phyloP scores from a whole-genome alignment of 1,140 invertebrate species.

The Platyscapa corneri region DNA sequence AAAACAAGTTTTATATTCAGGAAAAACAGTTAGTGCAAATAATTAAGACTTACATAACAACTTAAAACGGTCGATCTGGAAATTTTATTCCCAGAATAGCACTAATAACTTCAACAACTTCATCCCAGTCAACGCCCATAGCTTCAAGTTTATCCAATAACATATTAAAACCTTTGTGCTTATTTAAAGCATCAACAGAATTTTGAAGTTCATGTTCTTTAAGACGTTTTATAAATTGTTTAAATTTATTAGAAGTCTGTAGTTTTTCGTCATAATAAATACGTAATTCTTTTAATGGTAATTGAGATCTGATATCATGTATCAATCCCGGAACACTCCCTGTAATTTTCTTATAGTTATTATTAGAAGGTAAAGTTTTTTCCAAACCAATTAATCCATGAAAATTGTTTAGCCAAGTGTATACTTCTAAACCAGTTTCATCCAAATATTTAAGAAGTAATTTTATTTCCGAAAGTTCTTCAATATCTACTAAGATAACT shows the following conservation, averaged over 20 bases:
- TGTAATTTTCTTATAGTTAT: neutral
- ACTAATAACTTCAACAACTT: constrained; percentile 5
- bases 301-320: constrained; percentile 52
- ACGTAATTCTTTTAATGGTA: constrained; percentile 57
- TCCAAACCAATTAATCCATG: constrained; percentile 55
- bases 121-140: constrained; percentile 48
- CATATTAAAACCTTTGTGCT: neutral
- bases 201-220: constrained; percentile 48
- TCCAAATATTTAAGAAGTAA: constrained; percentile 51
- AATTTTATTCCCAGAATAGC: constrained; percentile 54
- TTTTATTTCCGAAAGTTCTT: constrained; percentile 51
- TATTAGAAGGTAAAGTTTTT: neutral
- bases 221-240: neutral
- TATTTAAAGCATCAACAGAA: constrained; percentile 16
- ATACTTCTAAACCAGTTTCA: constrained; percentile 47
- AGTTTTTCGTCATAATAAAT: constrained; percentile 58
- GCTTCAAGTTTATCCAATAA: constrained; percentile 34
- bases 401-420: constrained; percentile 53
- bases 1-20: too few relatives aligned
- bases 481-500: constrained; percentile 50
- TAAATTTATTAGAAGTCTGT: constrained; percentile 41
- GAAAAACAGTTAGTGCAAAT: too few relatives aligned
- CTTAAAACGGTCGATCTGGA: constrained; percentile 5
- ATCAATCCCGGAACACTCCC: constrained; percentile 55
- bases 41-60: constrained; percentile 7